Percentiles rank a stretch among this genome's conserved stretches.
Conservation (phyloP, 2,113 vertebrate species). For the Nansenia antarctica region DNA sequence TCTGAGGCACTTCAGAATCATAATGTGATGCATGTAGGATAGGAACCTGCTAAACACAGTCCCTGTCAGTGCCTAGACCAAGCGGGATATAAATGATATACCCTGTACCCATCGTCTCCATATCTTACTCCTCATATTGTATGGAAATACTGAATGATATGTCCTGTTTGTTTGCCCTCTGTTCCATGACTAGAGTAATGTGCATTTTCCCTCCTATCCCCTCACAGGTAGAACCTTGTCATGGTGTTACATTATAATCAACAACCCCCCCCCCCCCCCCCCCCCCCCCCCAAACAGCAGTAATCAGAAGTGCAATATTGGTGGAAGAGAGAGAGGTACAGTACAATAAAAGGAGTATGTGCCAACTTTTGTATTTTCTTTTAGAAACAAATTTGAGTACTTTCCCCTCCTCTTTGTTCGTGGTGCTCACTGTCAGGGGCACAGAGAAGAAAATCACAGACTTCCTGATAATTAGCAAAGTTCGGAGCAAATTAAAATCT, state of each 20-base stretch:
- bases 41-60: slow-evolving; percentile 73
- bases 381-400: slow-evolving; percentile 35
- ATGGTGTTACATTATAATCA: slow-evolving; percentile 44
- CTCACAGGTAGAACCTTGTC: slow-evolving; percentile 41
- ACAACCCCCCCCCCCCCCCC: neutral
- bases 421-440: slow-evolving; percentile 62
- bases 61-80: slow-evolving; percentile 66
- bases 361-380: too few relatives aligned
- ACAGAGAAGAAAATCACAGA: slow-evolving; percentile 78
- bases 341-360: neutral
- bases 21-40: slow-evolving; percentile 74
- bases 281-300: slow-evolving; percentile 22
- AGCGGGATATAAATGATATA: slow-evolving; percentile 64
- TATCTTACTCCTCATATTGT: neutral
- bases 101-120: slow-evolving; percentile 35
- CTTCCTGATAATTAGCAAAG: slow-evolving; percentile 85
- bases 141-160: slow-evolving; percentile 31
- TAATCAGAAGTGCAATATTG: neutral
- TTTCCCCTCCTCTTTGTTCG: slow-evolving; percentile 49
- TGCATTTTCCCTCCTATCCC: slow-evolving; percentile 36
- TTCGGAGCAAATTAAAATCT: slow-evolving; percentile 76
- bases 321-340: neutral
- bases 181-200: slow-evolving; percentile 41
- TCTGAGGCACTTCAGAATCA: slow-evolving; percentile 70
- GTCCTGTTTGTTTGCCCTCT: slow-evolving; percentile 43